These are phyloP conservation scores for Hyposmocoma kahamanoa DNA, from an alignment of 1,140 invertebrate genomes.

Conservation along the genomic window DNA sequence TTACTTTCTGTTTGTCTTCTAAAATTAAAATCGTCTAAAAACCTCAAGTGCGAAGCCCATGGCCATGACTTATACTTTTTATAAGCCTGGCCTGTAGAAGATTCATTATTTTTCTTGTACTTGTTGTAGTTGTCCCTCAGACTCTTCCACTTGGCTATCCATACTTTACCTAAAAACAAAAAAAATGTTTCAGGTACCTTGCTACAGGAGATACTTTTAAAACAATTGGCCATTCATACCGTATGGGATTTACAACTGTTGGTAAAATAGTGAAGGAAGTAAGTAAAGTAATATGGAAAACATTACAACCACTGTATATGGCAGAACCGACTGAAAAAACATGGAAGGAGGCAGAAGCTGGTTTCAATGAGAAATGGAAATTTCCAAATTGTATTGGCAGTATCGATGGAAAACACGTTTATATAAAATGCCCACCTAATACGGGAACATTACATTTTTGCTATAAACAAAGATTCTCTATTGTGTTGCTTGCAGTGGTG, in stretches of 20 bases:
- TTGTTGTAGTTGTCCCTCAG: background rate
- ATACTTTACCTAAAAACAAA: background rate
- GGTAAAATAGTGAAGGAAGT: background rate
- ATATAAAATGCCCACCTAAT: too few relatives aligned
- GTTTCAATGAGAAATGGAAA: constrained; percentile 6
- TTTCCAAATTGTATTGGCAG: too few relatives aligned
- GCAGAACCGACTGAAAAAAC: background rate
- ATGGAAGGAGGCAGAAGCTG: background rate
- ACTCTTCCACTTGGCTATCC: background rate
- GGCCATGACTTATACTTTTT: background rate
- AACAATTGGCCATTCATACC: background rate
- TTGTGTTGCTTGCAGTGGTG: constrained; percentile 43
- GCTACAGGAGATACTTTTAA: background rate
- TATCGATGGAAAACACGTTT: too few relatives aligned
- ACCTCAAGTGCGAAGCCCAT: background rate
- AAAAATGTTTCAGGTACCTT: background rate
- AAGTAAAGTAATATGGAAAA: background rate
- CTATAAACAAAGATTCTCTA: too few relatives aligned
- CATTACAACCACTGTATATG: background rate
- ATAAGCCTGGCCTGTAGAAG: too few relatives aligned
- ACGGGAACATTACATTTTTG: too few relatives aligned
- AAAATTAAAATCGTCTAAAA: background rate
- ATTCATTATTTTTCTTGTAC: background rate
- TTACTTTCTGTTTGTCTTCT: background rate
- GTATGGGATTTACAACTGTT: background rate